Conservation (phyloP, 2,888 invertebrate genomes). For the Lasioglossum oenotherae region DNA sequence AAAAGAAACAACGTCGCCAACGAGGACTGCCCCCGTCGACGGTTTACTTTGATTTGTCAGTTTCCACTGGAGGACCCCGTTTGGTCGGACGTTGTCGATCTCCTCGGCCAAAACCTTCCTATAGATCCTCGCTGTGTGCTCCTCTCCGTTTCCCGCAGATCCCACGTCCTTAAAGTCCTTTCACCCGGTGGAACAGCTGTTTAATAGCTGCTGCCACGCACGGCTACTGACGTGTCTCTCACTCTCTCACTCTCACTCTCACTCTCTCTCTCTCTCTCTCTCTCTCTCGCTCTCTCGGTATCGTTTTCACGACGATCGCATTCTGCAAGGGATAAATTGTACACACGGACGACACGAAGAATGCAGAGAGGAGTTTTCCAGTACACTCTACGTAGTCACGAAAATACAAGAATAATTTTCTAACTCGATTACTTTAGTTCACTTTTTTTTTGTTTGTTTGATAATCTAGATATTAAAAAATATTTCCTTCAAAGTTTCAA, state of each 20-base stretch:
- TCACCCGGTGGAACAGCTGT: background rate
- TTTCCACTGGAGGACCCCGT: slow-evolving; percentile 70
- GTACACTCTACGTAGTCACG: slow-evolving; percentile 4
- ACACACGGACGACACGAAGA: slow-evolving; percentile 17
- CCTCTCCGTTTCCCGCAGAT: background rate
- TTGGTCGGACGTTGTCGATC: slow-evolving; percentile 16
- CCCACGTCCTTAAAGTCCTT: background rate
- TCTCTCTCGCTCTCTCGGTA: background rate
- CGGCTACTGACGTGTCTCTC: background rate
- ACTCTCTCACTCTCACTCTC: too few relatives aligned
- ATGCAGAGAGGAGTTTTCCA: slow-evolving; percentile 13
- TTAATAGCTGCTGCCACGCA: background rate
- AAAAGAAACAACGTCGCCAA: slow-evolving; percentile 8
- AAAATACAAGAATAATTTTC: slow-evolving; percentile 48
- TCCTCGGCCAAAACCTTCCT: background rate
- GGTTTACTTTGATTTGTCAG: slow-evolving; percentile 77
- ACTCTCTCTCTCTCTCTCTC: background rate
- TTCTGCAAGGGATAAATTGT: slow-evolving; percentile 2
- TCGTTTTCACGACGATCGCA: slow-evolving; percentile 10
- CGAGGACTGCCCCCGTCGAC: slow-evolving; percentile 8
- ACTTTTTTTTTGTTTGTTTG: slow-evolving; percentile 5
- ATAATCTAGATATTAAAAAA: slow-evolving; percentile 34
- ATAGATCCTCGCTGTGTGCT: background rate
- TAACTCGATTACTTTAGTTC: slow-evolving; percentile 10
- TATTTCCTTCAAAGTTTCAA: slow-evolving; percentile 24